Base-by-base conservation (phyloP, 2,797 vertebrate genomes). In the Clarias pachynema region DNA sequence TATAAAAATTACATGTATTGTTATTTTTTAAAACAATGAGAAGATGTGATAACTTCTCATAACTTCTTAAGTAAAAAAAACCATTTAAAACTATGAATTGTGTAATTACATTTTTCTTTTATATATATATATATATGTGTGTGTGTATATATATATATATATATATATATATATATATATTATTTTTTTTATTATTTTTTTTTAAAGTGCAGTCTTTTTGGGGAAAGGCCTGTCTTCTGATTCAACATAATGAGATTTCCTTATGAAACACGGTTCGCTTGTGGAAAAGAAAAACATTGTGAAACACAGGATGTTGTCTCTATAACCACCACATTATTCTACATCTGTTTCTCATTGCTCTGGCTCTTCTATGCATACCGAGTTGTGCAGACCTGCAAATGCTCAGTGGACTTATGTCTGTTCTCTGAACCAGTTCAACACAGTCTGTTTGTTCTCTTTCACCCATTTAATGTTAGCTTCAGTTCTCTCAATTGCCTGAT, bases 391-490 rank as follows among this genome's bases (percentile, higher is more conserved):
- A 82, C 68, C 53, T 79, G 85, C 22, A 44, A 72, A 83, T 57
- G 14, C 81, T 84, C 60, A 86, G 49, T 31, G 7, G 9, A 60
- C 44, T 49, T 82, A 22, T 5, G 26, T 7, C 70, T 93, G 87
- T 4, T 7, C 65, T 63, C 65, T 68, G 56, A 99, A 97, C 98
- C 98, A 99, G 0, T 44, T 0, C 24, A 94, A 77, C 24, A 98
- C 88, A 0, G 0, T 0, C 0, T 77, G 75, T 90, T 88, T 91
- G 94, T 98, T 96, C 79, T 95, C 90, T 0, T 83, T 87, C 90
- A 99, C 96, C 98, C 98, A 99, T 56, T 94, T 86, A 89, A 98
- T 98, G 93, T 99, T 99, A 73, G 95, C 90, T 0, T 85, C 90
- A 0, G 97, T 97, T 80, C 91, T 94, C 93, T 99, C 97, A 72